phyloP scores from a whole-genome alignment of 2,797 vertebrate genomes.

The Masticophis lateralis region DNA sequence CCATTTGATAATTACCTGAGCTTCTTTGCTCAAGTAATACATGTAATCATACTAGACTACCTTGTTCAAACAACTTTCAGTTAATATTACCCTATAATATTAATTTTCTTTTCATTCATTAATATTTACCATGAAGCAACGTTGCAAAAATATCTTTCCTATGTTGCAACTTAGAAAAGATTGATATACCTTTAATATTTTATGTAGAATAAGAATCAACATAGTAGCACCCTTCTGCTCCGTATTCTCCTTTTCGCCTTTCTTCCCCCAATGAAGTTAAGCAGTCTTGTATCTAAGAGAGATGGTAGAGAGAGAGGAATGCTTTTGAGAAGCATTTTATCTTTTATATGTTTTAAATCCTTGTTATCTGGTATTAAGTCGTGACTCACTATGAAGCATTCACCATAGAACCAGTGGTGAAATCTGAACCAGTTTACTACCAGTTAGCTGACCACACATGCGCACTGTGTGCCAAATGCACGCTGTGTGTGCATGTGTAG shows the following conservation, averaged over 20 bases:
- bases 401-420: background rate
- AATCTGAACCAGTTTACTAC: too few species aligned
- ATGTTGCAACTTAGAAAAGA: background rate
- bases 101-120: background rate
- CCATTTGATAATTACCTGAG: background rate
- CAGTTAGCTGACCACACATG: too few species aligned
- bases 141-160: background rate
- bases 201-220: background rate
- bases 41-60: background rate
- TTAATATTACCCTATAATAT: background rate
- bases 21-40: background rate
- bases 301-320: background rate
- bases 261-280: background rate
- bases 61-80: background rate
- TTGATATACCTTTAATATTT: background rate
- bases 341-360: background rate
- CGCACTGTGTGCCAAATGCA: too few species aligned
- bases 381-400: background rate
- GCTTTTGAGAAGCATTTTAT: background rate
- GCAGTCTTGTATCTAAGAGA: fast-evolving
- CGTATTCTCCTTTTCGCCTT: background rate
- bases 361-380: background rate
- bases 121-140: background rate
- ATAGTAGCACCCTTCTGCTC: background rate
- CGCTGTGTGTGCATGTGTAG: too few species aligned